phyloP scores from a whole-genome alignment of 2,797 vertebrate species.

The Rhynchotus rufescens region DNA sequence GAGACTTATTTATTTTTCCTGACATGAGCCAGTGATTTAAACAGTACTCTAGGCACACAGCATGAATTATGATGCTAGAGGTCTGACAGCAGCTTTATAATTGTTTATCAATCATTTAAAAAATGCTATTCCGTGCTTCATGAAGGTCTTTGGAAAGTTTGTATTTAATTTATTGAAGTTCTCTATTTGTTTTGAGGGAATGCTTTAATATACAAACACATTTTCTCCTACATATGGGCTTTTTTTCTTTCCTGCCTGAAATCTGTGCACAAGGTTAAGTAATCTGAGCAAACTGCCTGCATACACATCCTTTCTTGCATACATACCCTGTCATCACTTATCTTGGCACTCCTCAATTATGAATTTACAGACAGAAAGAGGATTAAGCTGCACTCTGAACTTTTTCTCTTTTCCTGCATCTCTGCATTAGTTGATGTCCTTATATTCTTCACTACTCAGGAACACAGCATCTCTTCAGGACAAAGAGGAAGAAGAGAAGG shows the following conservation, averaged over 20 bases:
- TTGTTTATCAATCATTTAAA: constrained; percentile 54
- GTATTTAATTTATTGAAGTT: constrained; percentile 32
- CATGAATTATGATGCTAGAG: constrained; percentile 27
- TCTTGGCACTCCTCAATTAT: neutral
- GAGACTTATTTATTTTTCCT: constrained; percentile 19
- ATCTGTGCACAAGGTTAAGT: constrained; percentile 33
- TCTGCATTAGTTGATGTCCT: neutral
- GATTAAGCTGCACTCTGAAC: neutral
- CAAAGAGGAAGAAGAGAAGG: neutral
- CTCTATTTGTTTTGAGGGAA: neutral
- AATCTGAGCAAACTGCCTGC: neutral
- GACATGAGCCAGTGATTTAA: constrained; percentile 27
- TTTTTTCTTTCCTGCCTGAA: neutral
- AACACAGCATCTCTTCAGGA: neutral
- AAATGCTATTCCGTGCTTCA: constrained; percentile 15
- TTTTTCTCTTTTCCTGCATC: neutral
- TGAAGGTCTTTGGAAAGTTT: constrained; percentile 39
- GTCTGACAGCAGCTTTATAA: constrained; percentile 26
- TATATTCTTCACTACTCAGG: neutral
- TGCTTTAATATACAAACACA: neutral
- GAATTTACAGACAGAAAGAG: neutral
- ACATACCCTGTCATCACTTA: neutral
- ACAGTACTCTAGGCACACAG: neutral
- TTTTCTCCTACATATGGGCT: neutral
- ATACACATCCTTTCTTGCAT: neutral